Evolutionary conservation across 2,797 vertebrate species (phyloP).

Genomic region (Astyanax mexicanus): DNA sequence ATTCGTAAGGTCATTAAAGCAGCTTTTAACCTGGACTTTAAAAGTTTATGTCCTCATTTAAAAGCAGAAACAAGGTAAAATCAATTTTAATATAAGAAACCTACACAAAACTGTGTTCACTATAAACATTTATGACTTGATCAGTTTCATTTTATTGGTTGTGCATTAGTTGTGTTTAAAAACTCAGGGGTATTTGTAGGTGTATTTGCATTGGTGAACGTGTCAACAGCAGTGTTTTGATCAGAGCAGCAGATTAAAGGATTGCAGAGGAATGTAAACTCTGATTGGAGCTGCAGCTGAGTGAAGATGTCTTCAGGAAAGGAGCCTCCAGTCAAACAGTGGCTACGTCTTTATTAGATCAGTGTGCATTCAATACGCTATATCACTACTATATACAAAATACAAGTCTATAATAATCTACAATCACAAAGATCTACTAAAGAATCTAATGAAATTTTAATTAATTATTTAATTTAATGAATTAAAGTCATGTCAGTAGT

Average conservation of each 20-base stretch:
- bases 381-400: neutral
- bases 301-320: conserved; percentile 37
- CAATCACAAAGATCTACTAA: neutral
- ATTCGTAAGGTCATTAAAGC: conserved; percentile 11
- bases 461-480: too few species aligned
- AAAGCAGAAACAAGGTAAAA: neutral
- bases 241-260: conserved; percentile 81
- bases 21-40: conserved; percentile 16
- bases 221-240: conserved; percentile 81
- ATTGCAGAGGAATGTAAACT: conserved; percentile 78
- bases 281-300: conserved; percentile 59
- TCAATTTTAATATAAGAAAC: neutral
- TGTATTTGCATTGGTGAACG: conserved; percentile 63
- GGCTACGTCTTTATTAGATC: neutral
- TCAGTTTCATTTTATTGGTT: conserved; percentile 48
- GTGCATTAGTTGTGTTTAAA: conserved; percentile 58
- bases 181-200: conserved; percentile 50
- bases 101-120: neutral
- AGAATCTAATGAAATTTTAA: too few species aligned
- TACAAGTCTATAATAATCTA: neutral
- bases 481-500: too few species aligned
- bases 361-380: neutral
- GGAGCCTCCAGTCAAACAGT: neutral
- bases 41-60: conserved; percentile 9
- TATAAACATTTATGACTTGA: neutral